Evolutionary conservation across 2,797 vertebrate species (phyloP).

Genomic region (Trichosurus vulpecula): DNA sequence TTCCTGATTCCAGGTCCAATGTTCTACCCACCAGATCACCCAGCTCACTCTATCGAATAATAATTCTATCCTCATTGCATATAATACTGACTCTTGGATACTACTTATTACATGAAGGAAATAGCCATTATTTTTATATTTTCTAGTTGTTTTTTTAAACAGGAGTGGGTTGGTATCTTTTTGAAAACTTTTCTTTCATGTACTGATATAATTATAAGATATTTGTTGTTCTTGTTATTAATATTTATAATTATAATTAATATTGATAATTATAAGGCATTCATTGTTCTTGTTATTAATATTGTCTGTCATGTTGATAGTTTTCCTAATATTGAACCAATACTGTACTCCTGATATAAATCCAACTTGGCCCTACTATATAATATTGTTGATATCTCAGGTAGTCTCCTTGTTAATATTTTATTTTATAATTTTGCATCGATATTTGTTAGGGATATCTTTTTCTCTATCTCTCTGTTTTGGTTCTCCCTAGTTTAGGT

Average conservation of each 20-base stretch:
- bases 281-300: not conserved
- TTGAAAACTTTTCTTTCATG: not conserved
- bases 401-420: not conserved
- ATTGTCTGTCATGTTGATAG: not conserved
- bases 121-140: not conserved
- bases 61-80: not conserved
- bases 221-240: too few relatives aligned
- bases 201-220: not conserved
- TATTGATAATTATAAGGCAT: too few relatives aligned
- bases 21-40: not conserved
- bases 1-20: not conserved
- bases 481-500: not conserved
- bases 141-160: not conserved
- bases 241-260: too few relatives aligned
- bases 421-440: not conserved
- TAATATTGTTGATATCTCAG: not conserved
- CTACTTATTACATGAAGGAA: not conserved
- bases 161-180: not conserved
- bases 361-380: not conserved
- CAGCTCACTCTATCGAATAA: not conserved
- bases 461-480: not conserved
- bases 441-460: not conserved
- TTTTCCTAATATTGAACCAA: not conserved
- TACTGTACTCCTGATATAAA: not conserved
- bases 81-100: not conserved